Conservation (phyloP, 2,797 vertebrate genomes). For the Hypotaenidia okinawae region DNA sequence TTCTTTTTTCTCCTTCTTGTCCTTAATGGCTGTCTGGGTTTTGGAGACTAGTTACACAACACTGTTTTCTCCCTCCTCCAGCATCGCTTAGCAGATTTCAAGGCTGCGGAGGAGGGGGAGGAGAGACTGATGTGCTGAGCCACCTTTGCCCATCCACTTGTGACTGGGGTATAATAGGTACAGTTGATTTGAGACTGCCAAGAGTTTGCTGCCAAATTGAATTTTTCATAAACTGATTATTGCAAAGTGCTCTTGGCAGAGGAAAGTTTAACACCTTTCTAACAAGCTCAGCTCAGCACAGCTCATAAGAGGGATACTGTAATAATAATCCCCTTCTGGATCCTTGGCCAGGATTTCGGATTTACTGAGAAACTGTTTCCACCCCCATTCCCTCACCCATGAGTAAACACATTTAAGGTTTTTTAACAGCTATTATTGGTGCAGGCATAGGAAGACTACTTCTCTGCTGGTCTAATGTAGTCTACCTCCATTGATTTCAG, state of each 20-base stretch:
- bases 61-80: slow-evolving; percentile 27
- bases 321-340: slow-evolving; percentile 39
- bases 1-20: background rate
- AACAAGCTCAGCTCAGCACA: slow-evolving; percentile 44
- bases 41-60: slow-evolving; percentile 39
- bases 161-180: slow-evolving; percentile 47
- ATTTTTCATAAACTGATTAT: slow-evolving; percentile 65
- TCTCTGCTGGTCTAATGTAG: slow-evolving; percentile 2
- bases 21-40: slow-evolving; percentile 6
- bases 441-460: background rate
- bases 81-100: slow-evolving; percentile 30
- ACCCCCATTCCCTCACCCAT: background rate
- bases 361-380: background rate
- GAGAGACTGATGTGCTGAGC: background rate
- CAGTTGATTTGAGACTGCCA: slow-evolving; percentile 47
- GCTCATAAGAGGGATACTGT: background rate
- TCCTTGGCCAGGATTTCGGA: slow-evolving; percentile 46
- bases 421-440: slow-evolving; percentile 9
- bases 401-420: slow-evolving; percentile 39
- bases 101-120: background rate
- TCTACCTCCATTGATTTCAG: slow-evolving; percentile 2
- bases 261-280: slow-evolving; percentile 61
- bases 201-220: slow-evolving; percentile 60
- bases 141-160: slow-evolving; percentile 57
- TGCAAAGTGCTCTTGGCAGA: slow-evolving; percentile 56